A percentile compares a stretch with the other conserved stretches of the same genome.
These are phyloP conservation scores for Gymnogyps californianus DNA, from an alignment of 2,113 vertebrate species.

Conservation along the genomic window DNA sequence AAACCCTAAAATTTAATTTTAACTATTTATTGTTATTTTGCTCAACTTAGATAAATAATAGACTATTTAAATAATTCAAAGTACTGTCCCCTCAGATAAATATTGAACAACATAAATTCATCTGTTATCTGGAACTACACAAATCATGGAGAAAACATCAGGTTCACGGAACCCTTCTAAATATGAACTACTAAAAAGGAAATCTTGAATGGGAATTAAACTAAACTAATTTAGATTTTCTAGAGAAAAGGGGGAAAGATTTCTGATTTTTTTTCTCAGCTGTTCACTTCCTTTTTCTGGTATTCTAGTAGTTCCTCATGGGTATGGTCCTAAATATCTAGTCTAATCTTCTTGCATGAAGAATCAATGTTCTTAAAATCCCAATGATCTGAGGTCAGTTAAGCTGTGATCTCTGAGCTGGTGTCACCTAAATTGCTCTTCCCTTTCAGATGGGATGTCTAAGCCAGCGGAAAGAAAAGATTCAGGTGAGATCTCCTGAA, in stretches of 20 bases:
- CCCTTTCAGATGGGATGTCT: constrained; percentile 92
- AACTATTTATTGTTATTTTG: neutral
- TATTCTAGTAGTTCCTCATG: neutral
- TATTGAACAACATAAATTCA: neutral
- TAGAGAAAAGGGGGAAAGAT: neutral
- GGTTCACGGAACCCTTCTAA: neutral
- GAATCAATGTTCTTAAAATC: neutral
- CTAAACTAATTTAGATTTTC: neutral
- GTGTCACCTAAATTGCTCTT: constrained; percentile 71
- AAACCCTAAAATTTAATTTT: neutral
- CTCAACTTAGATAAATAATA: neutral
- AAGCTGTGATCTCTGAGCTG: neutral
- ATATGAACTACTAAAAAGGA: neutral
- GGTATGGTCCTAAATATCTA: neutral
- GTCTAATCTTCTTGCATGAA: neutral
- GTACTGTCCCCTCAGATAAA: neutral
- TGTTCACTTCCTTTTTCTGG: neutral
- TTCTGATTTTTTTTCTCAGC: neutral
- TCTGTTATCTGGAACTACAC: neutral
- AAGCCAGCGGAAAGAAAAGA: constrained; percentile 90
- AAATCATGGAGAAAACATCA: neutral
- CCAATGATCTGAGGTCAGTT: neutral
- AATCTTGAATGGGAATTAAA: neutral
- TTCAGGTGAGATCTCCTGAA: constrained; percentile 84
- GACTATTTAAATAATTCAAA: neutral